These are phyloP conservation scores for Melieria crassipennis DNA, from an alignment of 2,888 invertebrate species.

Conservation along the genomic window DNA sequence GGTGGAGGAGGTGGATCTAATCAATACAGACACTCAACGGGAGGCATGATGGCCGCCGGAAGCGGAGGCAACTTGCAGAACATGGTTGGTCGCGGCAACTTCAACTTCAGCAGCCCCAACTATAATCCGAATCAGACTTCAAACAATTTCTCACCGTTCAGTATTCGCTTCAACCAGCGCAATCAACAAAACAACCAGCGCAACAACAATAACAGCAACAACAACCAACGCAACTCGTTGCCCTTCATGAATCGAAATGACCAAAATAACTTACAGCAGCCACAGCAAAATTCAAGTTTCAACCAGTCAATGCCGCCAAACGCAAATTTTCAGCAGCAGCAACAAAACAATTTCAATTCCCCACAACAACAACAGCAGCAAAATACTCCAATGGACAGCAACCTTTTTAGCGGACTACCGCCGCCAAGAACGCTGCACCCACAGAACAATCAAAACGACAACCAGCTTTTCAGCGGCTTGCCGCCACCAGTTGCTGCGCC, in stretches of 20 bases:
- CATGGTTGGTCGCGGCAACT: conserved; percentile 51
- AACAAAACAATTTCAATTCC: conserved; percentile 15
- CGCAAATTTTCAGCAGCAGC: conserved; percentile 29
- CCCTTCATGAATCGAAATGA: conserved; percentile 44
- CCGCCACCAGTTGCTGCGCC: conserved; percentile 46
- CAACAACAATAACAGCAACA: conserved; percentile 43
- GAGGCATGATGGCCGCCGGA: conserved; percentile 36
- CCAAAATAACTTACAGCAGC: conserved; percentile 38
- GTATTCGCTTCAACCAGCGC: conserved; percentile 56
- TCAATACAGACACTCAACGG: conserved; percentile 50
- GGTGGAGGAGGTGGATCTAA: conserved; percentile 46
- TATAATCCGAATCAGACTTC: conserved; percentile 42
- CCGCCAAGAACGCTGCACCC: conserved; percentile 37
- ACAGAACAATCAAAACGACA: conserved; percentile 31
- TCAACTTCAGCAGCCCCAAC: conserved; percentile 50
- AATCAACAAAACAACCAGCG: conserved; percentile 48
- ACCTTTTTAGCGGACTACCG: conserved; percentile 37
- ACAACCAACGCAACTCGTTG: conserved; percentile 46
- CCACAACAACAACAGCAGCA: conserved; percentile 42
- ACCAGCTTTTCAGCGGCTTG: conserved; percentile 49
- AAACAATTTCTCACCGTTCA: conserved; percentile 52
- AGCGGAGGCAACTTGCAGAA: conserved; percentile 36
- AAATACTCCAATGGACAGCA: conserved; percentile 35
- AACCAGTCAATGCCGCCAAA: neutral
- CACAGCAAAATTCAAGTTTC: conserved; percentile 29